A percentile compares a stretch with the other conserved stretches of the same genome.
phyloP scores from a whole-genome alignment of 2,797 vertebrate species.

The Garrulus glandarius region DNA sequence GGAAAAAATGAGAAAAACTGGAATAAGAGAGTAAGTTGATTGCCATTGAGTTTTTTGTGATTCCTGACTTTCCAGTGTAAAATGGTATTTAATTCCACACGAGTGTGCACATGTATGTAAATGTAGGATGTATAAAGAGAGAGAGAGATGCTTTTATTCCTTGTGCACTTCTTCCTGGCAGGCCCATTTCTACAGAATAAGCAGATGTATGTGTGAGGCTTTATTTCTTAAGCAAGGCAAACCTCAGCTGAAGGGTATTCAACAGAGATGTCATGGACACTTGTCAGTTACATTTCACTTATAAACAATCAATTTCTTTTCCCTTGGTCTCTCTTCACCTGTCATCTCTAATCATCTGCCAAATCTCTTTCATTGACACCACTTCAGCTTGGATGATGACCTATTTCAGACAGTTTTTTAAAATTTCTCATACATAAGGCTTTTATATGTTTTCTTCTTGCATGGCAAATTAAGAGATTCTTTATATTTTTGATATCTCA shows the following conservation, averaged over 20 bases:
- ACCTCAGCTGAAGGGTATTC: conserved; percentile 8
- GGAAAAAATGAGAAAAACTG: background rate
- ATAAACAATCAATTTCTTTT: conserved; percentile 27
- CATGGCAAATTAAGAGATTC: background rate
- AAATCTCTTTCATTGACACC: conserved; percentile 38
- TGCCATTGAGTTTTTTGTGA: background rate
- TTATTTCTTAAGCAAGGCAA: background rate
- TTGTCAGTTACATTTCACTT: conserved; percentile 39
- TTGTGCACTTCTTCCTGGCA: conserved; percentile 18
- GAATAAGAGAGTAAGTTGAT: background rate
- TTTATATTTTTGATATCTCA: background rate
- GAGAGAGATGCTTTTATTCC: background rate
- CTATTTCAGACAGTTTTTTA: background rate
- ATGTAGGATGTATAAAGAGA: background rate
- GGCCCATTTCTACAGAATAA: background rate
- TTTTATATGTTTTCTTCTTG: background rate
- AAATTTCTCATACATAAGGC: background rate
- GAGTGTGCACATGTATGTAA: background rate
- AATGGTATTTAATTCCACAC: background rate
- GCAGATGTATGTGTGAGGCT: background rate
- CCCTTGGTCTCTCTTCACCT: background rate
- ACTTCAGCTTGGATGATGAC: conserved; percentile 32
- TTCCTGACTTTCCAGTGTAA: background rate
- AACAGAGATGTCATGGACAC: conserved; percentile 10
- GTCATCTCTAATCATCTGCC: conserved; percentile 45